A percentile compares a stretch with the other conserved stretches of the same genome.
phyloP scores from a whole-genome alignment of 2,113 vertebrate genomes.

The Gymnogyps californianus region DNA sequence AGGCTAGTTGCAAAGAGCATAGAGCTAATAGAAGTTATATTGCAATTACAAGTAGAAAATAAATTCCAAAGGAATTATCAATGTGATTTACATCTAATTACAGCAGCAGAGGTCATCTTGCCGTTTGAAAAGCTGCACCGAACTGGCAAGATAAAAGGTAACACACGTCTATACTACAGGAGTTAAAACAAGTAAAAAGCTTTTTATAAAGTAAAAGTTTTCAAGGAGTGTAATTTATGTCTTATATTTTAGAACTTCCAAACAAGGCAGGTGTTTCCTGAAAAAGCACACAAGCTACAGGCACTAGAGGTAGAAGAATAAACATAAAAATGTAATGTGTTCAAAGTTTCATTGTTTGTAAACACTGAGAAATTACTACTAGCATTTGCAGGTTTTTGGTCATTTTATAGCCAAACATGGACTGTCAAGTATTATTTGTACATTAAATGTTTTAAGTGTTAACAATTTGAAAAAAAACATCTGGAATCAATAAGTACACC shows the following conservation, averaged over 20 bases:
- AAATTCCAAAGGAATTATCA: not conserved
- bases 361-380: not conserved
- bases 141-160: not conserved
- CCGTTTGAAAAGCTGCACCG: not conserved
- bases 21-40: not conserved
- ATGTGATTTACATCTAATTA: slow-evolving; percentile 22
- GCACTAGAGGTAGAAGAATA: not conserved
- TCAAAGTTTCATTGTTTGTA: not conserved
- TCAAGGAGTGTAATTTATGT: not conserved
- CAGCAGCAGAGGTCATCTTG: not conserved
- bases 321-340: not conserved
- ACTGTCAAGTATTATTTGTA: not conserved
- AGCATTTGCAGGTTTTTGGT: not conserved
- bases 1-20: not conserved
- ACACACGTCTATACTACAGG: not conserved
- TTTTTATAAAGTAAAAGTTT: not conserved
- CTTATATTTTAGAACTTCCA: not conserved
- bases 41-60: slow-evolving; percentile 1
- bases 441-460: not conserved
- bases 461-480: not conserved
- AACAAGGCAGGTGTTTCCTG: not conserved
- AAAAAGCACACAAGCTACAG: not conserved
- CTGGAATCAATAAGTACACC: slow-evolving; percentile 30
- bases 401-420: not conserved
- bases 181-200: not conserved